These are phyloP conservation scores for Epicauta chinensis DNA, from an alignment of 1,140 invertebrate species.

Conservation along the genomic window DNA sequence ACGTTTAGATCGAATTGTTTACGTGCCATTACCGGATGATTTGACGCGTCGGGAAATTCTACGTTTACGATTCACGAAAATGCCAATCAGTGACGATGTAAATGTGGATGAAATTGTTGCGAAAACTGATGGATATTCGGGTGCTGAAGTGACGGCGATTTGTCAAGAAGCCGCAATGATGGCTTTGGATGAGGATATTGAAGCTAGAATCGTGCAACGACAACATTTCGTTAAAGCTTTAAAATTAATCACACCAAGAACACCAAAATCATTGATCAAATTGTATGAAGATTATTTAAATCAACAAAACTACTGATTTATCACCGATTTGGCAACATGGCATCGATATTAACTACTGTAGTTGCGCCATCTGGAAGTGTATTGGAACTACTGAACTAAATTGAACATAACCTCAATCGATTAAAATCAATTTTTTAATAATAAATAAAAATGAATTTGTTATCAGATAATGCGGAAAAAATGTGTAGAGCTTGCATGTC, in stretches of 20 bases:
- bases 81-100: slow-evolving; percentile 55
- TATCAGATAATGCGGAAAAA: slow-evolving; percentile 18
- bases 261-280: slow-evolving; percentile 52
- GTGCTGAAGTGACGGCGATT: slow-evolving; percentile 81
- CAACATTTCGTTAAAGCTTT: slow-evolving; percentile 67
- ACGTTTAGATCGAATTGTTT: slow-evolving; percentile 79
- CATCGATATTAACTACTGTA: too few species aligned
- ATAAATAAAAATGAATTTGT: slow-evolving; percentile 5
- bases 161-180: slow-evolving; percentile 80
- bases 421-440: too few species aligned
- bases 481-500: slow-evolving; percentile 27
- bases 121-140: slow-evolving; percentile 71
- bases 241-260: slow-evolving; percentile 62
- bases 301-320: too few species aligned
- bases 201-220: slow-evolving; percentile 47
- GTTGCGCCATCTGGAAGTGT: too few species aligned
- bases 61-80: slow-evolving; percentile 55
- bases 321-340: too few species aligned
- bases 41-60: slow-evolving; percentile 70
- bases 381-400: too few species aligned
- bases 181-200: slow-evolving; percentile 67
- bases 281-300: too few species aligned
- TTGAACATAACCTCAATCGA: too few species aligned
- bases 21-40: slow-evolving; percentile 77
- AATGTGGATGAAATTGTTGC: slow-evolving; percentile 56